Conservation (phyloP, 2,797 vertebrate species). For the Anas bahamensis region DNA sequence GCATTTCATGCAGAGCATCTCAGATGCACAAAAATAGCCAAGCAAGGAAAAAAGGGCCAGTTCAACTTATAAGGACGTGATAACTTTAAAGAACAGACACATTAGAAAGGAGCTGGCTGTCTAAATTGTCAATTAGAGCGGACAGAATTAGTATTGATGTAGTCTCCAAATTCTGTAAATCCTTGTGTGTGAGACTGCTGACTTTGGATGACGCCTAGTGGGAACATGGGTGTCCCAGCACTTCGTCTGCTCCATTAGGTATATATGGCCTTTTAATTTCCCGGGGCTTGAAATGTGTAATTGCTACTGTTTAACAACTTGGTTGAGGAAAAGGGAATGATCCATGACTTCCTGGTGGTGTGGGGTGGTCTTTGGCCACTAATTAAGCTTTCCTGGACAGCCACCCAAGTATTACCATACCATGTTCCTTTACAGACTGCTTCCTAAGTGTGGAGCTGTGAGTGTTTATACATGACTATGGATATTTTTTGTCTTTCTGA, state of each 20-base stretch:
- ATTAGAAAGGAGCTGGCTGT: constrained; percentile 34
- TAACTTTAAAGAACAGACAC: constrained; percentile 48
- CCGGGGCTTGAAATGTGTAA: background rate
- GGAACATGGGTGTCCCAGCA: background rate
- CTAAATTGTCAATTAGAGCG: constrained; percentile 31
- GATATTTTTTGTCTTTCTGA: background rate
- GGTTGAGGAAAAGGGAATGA: background rate
- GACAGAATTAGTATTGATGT: constrained; percentile 33
- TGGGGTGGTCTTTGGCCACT: background rate
- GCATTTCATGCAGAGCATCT: constrained; percentile 45
- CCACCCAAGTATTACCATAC: background rate
- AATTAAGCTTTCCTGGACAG: background rate
- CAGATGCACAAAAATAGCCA: constrained; percentile 32
- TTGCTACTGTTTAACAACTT: background rate
- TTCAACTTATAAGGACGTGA: constrained; percentile 32
- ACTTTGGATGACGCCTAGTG: background rate
- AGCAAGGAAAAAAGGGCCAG: constrained; percentile 1
- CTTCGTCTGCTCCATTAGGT: background rate
- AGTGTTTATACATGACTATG: background rate
- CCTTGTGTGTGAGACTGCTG: background rate
- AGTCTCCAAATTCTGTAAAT: constrained; percentile 6
- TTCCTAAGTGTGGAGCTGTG: background rate
- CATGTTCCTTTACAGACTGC: background rate
- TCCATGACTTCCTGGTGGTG: background rate
- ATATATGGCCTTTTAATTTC: background rate